Conservation (phyloP, 2,797 vertebrate genomes). For the Falco naumanni region DNA sequence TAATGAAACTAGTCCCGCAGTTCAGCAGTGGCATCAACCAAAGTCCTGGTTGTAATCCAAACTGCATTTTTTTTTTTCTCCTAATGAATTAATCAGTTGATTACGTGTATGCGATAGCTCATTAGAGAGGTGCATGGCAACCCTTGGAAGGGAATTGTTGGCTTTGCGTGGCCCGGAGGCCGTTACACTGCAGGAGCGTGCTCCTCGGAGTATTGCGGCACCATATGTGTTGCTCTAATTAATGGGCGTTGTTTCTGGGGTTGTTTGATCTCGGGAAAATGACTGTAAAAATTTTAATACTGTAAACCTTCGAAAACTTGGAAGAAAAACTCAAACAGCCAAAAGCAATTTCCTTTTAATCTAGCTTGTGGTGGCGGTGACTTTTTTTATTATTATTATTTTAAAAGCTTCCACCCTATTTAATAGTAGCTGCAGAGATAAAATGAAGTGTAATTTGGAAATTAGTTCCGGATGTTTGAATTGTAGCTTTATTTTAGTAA, state of each 20-base stretch:
- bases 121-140: constrained; percentile 17
- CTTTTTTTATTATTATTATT: background rate
- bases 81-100: constrained; percentile 51
- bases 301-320: background rate
- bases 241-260: background rate
- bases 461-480: constrained; percentile 42
- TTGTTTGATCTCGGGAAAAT: constrained; percentile 45
- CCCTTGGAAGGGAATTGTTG: background rate
- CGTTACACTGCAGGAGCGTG: fast-evolving
- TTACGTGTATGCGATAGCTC: background rate
- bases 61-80: background rate
- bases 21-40: background rate
- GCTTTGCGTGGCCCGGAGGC: background rate
- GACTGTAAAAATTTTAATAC: background rate
- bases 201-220: background rate
- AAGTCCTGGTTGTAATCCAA: constrained; percentile 1
- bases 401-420: constrained; percentile 11
- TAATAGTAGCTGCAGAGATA: constrained; percentile 26
- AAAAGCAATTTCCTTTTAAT: constrained; percentile 31
- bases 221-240: constrained; percentile 57
- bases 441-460: constrained; percentile 26
- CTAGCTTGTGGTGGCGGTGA: background rate
- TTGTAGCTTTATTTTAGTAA: constrained; percentile 55
- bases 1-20: background rate
- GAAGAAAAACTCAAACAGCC: constrained; percentile 11